These are phyloP conservation scores for Drosophila nigromelanica DNA, from an alignment of 1,140 invertebrate species.

Conservation along the genomic window DNA sequence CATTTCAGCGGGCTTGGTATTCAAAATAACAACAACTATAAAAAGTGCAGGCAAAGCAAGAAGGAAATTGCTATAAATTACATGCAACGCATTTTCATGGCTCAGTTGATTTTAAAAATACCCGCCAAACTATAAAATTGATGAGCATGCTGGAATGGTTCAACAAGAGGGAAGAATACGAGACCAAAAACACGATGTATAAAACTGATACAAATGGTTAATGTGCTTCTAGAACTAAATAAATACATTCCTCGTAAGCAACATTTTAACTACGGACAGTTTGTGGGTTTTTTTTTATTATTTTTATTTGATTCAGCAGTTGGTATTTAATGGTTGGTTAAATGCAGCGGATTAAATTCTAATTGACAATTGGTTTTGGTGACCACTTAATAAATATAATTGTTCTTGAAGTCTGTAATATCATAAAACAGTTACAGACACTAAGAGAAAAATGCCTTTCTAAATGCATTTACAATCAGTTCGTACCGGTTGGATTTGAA, in stretches of 20 bases:
- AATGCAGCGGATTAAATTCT: no score
- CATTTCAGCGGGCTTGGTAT: constrained; percentile 55
- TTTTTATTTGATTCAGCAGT: neutral
- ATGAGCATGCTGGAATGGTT: constrained; percentile 32
- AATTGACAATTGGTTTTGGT: no score
- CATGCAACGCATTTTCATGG: constrained; percentile 67
- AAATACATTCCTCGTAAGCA: neutral
- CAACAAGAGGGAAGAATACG: neutral
- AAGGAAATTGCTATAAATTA: constrained; percentile 75
- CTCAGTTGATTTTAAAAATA: constrained; percentile 67
- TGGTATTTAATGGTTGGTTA: neutral
- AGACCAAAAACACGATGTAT: neutral
- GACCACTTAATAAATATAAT: neutral
- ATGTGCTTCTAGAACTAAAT: neutral
- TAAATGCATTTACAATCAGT: no score
- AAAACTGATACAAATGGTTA: constrained; percentile 6
- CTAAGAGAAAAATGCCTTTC: no score
- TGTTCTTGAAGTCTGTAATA: neutral
- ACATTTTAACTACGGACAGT: neutral
- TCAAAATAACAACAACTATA: constrained; percentile 20
- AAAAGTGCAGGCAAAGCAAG: constrained; percentile 56
- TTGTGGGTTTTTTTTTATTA: neutral
- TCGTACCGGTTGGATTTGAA: no score
- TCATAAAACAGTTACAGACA: neutral
- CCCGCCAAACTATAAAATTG: constrained; percentile 41